Percentiles rank a stretch among this genome's conserved stretches.
Evolutionary conservation across 2,888 invertebrate species (phyloP).

Genomic region (Lepidocyrtoides sp.): DNA sequence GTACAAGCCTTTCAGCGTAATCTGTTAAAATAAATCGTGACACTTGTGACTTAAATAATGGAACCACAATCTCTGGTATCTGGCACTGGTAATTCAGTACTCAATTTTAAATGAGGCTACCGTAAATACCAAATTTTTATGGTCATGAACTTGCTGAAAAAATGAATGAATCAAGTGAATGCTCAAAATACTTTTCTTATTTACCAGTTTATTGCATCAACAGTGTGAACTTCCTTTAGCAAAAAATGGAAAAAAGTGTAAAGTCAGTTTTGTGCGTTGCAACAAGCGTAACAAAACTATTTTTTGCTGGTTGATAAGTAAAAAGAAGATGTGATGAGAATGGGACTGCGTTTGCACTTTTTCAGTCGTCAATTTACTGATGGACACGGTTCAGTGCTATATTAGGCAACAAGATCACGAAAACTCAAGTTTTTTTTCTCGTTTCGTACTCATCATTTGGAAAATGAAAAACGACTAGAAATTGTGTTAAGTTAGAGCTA

Average conservation of each 20-base stretch:
- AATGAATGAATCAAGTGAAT: neutral
- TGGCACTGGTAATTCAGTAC: neutral
- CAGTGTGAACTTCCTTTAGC: slow-evolving; percentile 24
- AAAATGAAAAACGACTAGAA: too few species aligned
- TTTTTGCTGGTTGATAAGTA: neutral
- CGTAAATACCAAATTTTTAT: neutral
- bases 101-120: neutral
- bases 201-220: neutral
- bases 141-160: slow-evolving; percentile 21
- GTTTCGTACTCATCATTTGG: neutral
- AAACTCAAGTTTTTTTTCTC: neutral
- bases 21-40: neutral
- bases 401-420: slow-evolving; percentile 62
- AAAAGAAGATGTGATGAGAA: slow-evolving; percentile 10
- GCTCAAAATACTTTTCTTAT: neutral
- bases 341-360: slow-evolving; percentile 44
- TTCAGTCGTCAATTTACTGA: slow-evolving; percentile 4
- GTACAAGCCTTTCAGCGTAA: neutral
- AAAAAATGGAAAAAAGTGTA: slow-evolving; percentile 11
- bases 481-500: too few species aligned
- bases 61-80: neutral
- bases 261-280: neutral
- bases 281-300: slow-evolving; percentile 43
- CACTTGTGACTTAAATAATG: slow-evolving; percentile 8
- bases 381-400: slow-evolving; percentile 62